Evolutionary conservation across 2,113 vertebrate genomes (phyloP).

Genomic region (Esox niger): DNA sequence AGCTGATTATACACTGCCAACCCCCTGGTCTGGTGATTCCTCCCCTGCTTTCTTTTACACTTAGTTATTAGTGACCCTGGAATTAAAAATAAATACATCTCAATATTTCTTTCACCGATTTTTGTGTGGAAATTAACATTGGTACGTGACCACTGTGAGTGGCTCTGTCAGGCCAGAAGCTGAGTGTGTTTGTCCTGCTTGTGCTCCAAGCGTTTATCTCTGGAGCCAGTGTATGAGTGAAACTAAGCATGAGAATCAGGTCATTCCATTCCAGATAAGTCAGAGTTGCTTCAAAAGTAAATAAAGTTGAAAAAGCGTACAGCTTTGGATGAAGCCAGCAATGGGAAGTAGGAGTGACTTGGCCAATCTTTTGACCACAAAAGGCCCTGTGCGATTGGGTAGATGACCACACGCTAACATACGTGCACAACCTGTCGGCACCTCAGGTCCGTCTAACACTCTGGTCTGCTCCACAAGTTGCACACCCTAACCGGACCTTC

Average conservation of each 20-base stretch:
- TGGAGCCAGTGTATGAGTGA: constrained; percentile 33
- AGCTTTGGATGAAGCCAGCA: constrained; percentile 17
- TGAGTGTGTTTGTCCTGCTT: background rate
- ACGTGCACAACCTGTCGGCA: constrained; percentile 13
- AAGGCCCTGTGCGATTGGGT: constrained; percentile 2
- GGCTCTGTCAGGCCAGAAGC: background rate
- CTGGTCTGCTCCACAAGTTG: constrained; percentile 30
- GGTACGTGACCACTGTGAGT: too few relatives aligned
- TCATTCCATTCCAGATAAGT: constrained; percentile 37
- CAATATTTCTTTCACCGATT: too few relatives aligned
- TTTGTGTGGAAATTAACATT: too few relatives aligned
- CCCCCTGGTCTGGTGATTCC: too few relatives aligned
- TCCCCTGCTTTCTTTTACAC: too few relatives aligned
- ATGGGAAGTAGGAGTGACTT: constrained; percentile 3
- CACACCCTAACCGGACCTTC: constrained; percentile 4
- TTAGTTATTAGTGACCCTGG: too few relatives aligned
- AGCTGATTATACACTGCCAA: too few relatives aligned
- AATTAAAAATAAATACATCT: too few relatives aligned
- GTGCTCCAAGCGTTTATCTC: constrained; percentile 1
- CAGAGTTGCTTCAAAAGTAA: constrained; percentile 17
- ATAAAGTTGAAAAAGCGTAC: constrained; percentile 1
- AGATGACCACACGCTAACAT: background rate
- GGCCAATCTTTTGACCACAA: constrained; percentile 8
- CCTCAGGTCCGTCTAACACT: constrained; percentile 37
- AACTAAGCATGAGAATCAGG: constrained; percentile 15